Conservation (phyloP, 2,888 invertebrate genomes). For the Epirrhoe tristata region DNA sequence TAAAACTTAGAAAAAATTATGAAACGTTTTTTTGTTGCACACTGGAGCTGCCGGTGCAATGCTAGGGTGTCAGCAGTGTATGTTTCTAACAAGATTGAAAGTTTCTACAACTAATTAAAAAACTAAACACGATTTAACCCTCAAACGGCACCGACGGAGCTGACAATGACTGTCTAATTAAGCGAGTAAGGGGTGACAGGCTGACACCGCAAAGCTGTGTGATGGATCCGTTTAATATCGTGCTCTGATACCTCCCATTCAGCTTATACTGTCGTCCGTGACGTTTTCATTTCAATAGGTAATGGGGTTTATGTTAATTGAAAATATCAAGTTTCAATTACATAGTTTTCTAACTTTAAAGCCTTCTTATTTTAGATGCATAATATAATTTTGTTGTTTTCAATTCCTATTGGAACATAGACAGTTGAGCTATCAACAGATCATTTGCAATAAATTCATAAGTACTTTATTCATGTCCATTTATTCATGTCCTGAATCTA, state of each 20-base stretch:
- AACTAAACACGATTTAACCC: slow-evolving; percentile 61
- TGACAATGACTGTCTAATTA: slow-evolving; percentile 82
- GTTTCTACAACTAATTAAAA: slow-evolving; percentile 58
- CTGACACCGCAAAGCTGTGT: slow-evolving; percentile 81
- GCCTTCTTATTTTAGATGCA: background rate
- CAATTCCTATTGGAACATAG: too few relatives aligned
- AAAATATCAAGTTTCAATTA: slow-evolving; percentile 3
- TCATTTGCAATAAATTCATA: too few relatives aligned
- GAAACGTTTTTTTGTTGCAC: too few relatives aligned
- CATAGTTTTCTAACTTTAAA: background rate
- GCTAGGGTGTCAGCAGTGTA: slow-evolving; percentile 7
- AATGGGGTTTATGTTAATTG: slow-evolving; percentile 40
- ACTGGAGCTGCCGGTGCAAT: background rate
- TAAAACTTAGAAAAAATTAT: background rate
- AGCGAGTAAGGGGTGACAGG: slow-evolving; percentile 79
- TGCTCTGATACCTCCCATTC: slow-evolving; percentile 56
- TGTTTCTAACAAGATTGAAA: slow-evolving; percentile 23
- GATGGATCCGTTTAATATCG: slow-evolving; percentile 83
- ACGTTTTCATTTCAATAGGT: slow-evolving; percentile 59
- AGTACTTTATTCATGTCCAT: too few relatives aligned
- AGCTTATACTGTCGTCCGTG: slow-evolving; percentile 54
- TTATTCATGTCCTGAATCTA: too few relatives aligned
- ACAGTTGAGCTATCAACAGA: too few relatives aligned
- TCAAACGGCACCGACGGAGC: slow-evolving; percentile 45
- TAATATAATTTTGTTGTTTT: background rate